Percentiles rank a stretch among this genome's conserved stretches.
Conservation (phyloP, 1,140 invertebrate species). For the Meloidogyne chitwoodi region DNA sequence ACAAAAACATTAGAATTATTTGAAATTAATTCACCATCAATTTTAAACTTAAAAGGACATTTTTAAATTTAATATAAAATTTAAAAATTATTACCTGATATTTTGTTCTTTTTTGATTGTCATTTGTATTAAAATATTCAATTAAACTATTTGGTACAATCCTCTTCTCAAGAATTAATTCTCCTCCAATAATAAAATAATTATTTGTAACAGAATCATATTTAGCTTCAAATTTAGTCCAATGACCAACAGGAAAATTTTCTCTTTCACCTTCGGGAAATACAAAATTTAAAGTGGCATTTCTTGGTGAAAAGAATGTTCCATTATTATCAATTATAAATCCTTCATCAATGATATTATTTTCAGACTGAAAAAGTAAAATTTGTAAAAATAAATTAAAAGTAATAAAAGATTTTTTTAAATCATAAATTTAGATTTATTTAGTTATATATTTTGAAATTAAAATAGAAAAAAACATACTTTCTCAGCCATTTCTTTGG, state of each 20-base stretch:
- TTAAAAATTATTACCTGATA: not conserved
- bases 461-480: not conserved
- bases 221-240: constrained; percentile 8
- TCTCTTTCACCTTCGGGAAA: not conserved
- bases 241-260: constrained; percentile 6
- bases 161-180: not conserved
- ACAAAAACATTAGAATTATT: not conserved
- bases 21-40: constrained; percentile 5
- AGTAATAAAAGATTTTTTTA: no score
- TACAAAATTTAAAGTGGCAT: constrained; percentile 4
- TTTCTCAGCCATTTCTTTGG: constrained; percentile 9
- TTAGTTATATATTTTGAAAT: no score
- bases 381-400: not conserved
- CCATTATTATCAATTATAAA: not conserved
- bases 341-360: not conserved
- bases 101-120: not conserved
- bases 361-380: not conserved
- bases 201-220: not conserved
- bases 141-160: constrained; percentile 10
- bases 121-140: not conserved
- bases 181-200: not conserved
- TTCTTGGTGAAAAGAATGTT: not conserved
- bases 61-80: not conserved
- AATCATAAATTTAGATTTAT: no score
- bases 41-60: constrained; percentile 3